Evolutionary conservation across 1,140 invertebrate genomes (phyloP).

Genomic region (Phenacoccus solenopsis): DNA sequence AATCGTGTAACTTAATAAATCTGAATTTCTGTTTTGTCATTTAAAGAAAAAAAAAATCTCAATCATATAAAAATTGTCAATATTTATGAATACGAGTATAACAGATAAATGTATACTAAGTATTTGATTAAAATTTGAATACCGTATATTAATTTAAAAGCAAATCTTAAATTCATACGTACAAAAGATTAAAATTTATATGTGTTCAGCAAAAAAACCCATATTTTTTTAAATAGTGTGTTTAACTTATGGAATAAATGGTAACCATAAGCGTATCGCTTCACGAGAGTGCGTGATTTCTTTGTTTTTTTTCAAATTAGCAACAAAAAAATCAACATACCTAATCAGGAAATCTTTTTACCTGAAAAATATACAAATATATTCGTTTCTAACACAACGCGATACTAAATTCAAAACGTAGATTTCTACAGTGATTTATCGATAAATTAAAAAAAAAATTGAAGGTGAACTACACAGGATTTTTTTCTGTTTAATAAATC

Average conservation of each 20-base stretch:
- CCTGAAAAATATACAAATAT: too few relatives aligned
- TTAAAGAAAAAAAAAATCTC: too few relatives aligned
- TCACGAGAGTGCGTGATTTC: not conserved
- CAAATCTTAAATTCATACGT: not conserved
- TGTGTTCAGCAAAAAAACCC: not conserved
- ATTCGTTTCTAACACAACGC: too few relatives aligned
- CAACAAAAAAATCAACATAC: too few relatives aligned
- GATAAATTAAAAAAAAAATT: too few relatives aligned
- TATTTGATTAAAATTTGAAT: not conserved
- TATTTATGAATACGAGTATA: not conserved
- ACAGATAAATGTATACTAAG: not conserved
- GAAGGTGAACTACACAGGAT: not conserved
- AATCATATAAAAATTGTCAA: not conserved
- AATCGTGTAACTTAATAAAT: too few relatives aligned
- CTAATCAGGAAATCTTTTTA: too few relatives aligned
- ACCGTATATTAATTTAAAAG: not conserved
- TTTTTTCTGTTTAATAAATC: not conserved
- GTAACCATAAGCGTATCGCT: not conserved
- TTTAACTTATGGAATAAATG: not conserved
- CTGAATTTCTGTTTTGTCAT: too few relatives aligned
- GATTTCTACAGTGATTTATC: too few relatives aligned
- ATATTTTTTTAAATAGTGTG: not conserved
- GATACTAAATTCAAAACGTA: too few relatives aligned
- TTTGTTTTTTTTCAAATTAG: too few relatives aligned
- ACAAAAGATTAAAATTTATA: not conserved